Base-by-base conservation (phyloP, 2,113 vertebrate genomes). In the Chaetodon auriga region DNA sequence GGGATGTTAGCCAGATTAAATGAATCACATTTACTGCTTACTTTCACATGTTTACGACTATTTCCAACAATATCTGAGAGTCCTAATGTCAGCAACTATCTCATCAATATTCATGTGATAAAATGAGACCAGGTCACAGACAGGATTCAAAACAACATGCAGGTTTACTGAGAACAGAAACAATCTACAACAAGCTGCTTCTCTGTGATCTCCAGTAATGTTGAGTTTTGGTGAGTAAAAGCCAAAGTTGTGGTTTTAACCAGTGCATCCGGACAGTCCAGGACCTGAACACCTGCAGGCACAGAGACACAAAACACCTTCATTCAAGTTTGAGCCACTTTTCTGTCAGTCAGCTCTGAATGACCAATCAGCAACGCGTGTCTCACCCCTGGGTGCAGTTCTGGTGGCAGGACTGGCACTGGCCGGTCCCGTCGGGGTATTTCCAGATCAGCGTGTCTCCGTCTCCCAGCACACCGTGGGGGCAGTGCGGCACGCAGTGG, bases 321-420 rank as follows among this genome's bases (percentile, higher is more conserved):
- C 30, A 30, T 30, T 54, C 15, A 38, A 25, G 14, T 14, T 2
- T 8, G 7, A 55, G 23, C n/a, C 68, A 7, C 7, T 23, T 7
- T 23, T 16, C 6, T 9, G 16, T 16, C 35, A 1, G 7, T 13
- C 63, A 10, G 38, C 19, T 45, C 25, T 6, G 18, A 23, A n/a
- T 8, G 21, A 23, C 7, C 14, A 74, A 19, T 25, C 30, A 7
- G 49, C 3, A n/a, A 30, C 48, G 5, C 0, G 16, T 0, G 4
- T 49, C 75, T 94, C 75, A 99, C 98, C 97, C 96, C 0, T 96
- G 92, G 11, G 95, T 96, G 73, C 98, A 99, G 94, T 97, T 97
- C 19, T 81, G 87, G 84, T 99, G 97, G 84, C 98, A 99, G 16
- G 94, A 84, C 86, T 92, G 96, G 75, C 98, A 99, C 49, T 94